phyloP scores from a whole-genome alignment of 2,888 invertebrate genomes.

The Tachystola acroxantha region DNA sequence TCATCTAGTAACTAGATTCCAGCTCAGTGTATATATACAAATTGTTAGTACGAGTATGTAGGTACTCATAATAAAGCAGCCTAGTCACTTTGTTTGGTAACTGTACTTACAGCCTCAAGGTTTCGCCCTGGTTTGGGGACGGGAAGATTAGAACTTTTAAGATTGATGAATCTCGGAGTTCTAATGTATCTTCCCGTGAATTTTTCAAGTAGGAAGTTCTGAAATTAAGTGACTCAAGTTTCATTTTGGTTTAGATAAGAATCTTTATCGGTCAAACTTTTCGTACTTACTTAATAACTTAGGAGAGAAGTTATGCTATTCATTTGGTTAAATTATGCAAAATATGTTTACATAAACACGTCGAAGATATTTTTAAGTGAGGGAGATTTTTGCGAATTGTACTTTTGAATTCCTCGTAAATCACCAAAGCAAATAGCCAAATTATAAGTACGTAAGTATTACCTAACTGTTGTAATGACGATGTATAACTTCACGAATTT shows the following conservation, averaged over 20 bases:
- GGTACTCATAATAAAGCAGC: too few relatives aligned
- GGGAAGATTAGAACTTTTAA: conserved; percentile 58
- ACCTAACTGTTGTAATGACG: too few relatives aligned
- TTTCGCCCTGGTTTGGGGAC: conserved; percentile 26
- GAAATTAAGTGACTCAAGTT: conserved; percentile 32
- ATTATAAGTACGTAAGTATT: too few relatives aligned
- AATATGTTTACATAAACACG: too few relatives aligned
- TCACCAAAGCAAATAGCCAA: too few relatives aligned
- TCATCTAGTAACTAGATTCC: too few relatives aligned
- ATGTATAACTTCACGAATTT: too few relatives aligned
- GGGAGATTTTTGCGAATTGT: too few relatives aligned
- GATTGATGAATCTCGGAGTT: conserved; percentile 54
- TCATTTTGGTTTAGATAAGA: conserved; percentile 23
- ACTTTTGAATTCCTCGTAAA: too few relatives aligned
- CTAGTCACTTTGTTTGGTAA: not conserved
- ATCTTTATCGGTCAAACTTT: conserved; percentile 15
- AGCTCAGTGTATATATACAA: too few relatives aligned
- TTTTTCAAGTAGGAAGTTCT: conserved; percentile 24
- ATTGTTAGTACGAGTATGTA: too few relatives aligned
- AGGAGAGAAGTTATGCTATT: not conserved
- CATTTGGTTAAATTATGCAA: not conserved
- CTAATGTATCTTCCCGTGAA: conserved; percentile 32
- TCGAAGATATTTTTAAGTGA: too few relatives aligned
- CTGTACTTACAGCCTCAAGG: conserved; percentile 15
- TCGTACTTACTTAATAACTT: conserved; percentile 2